These are phyloP conservation scores for Andrena haemorrhoa DNA, from an alignment of 2,888 invertebrate genomes.

Conservation along the genomic window DNA sequence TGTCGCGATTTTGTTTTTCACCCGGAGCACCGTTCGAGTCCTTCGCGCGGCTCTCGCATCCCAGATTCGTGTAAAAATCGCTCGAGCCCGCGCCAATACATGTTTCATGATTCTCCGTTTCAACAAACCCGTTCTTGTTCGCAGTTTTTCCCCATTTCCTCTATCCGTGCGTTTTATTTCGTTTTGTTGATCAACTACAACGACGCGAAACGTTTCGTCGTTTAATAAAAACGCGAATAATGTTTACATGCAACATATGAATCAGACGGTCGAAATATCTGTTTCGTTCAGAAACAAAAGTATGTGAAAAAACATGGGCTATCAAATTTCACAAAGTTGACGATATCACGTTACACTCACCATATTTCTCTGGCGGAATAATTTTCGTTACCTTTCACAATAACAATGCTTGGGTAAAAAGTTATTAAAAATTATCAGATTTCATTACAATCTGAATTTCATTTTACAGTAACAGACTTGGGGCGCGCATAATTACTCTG, in stretches of 20 bases:
- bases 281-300: neutral
- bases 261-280: neutral
- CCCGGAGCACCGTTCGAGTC: neutral
- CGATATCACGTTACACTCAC: conserved; percentile 32
- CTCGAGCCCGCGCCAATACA: neutral
- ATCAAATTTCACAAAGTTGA: conserved; percentile 9
- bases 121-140: conserved; percentile 1
- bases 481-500: too few species aligned
- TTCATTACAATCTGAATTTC: too few species aligned
- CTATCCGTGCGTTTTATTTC: neutral
- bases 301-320: neutral
- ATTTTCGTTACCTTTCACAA: neutral
- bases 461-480: too few species aligned
- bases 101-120: neutral
- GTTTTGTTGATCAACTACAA: neutral
- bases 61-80: conserved; percentile 1
- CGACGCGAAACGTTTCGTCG: neutral
- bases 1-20: neutral
- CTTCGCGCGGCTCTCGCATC: neutral
- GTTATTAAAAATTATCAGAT: too few species aligned
- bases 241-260: neutral
- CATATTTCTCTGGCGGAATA: neutral
- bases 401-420: neutral
- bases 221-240: neutral
- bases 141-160: neutral